A percentile compares a stretch with the other conserved stretches of the same genome.
Conservation (phyloP, 2,888 invertebrate species). For the Biston stratarius region DNA sequence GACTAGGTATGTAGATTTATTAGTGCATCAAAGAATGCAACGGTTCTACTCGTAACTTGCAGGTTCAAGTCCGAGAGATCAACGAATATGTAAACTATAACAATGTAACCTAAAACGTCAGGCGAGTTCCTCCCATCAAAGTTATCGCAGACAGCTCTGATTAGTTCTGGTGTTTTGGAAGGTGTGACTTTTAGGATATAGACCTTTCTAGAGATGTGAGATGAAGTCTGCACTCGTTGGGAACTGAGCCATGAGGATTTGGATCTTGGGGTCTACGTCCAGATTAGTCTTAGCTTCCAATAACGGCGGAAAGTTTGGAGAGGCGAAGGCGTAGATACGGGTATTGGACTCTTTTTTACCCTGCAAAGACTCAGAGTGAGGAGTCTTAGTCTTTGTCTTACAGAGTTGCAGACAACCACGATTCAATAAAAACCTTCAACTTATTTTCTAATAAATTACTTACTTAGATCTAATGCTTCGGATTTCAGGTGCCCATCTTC, state of each 20-base stretch:
- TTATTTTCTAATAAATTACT: too few relatives aligned
- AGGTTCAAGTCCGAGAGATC: too few relatives aligned
- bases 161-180: slow-evolving; percentile 93
- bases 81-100: too few relatives aligned
- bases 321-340: slow-evolving; percentile 93
- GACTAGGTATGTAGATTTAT: not conserved
- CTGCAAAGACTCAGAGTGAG: too few relatives aligned
- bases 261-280: slow-evolving; percentile 90
- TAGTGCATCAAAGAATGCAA: not conserved
- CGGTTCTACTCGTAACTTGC: too few relatives aligned
- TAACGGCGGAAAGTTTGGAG: slow-evolving; percentile 94
- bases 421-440: too few relatives aligned
- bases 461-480: not conserved
- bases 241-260: slow-evolving; percentile 74
- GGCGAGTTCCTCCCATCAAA: slow-evolving; percentile 80
- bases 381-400: too few relatives aligned
- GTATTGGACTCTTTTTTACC: slow-evolving; percentile 92
- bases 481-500: slow-evolving; percentile 93
- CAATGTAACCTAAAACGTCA: too few relatives aligned
- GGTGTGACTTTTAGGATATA: slow-evolving; percentile 95
- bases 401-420: too few relatives aligned
- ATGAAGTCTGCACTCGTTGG: slow-evolving; percentile 89
- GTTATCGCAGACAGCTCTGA: slow-evolving; percentile 90
- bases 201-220: slow-evolving; percentile 92
- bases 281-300: slow-evolving; percentile 88